phyloP scores from a whole-genome alignment of 2,113 vertebrate species.

The Aptenodytes patagonicus region DNA sequence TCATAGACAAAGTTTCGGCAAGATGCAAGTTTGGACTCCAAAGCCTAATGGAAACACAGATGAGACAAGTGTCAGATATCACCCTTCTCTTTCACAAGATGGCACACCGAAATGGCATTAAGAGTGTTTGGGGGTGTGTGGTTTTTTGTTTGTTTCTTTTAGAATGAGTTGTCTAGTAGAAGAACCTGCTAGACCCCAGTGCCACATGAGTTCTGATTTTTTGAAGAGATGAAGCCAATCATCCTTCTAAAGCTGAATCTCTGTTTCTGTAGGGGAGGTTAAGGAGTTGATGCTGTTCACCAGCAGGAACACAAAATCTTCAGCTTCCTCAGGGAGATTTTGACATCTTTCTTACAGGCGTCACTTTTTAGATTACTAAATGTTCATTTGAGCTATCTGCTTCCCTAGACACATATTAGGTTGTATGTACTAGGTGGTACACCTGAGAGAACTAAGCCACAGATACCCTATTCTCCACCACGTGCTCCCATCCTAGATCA shows the following conservation, averaged over 20 bases:
- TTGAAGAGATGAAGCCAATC: neutral
- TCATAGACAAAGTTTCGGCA: constrained; percentile 93
- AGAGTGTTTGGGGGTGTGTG: no score
- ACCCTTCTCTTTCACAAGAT: neutral
- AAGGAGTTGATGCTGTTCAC: neutral
- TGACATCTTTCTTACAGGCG: neutral
- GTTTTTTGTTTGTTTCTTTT: neutral
- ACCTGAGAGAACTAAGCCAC: neutral
- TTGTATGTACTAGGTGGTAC: neutral
- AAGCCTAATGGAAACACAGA: constrained; percentile 73
- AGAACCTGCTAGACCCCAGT: neutral
- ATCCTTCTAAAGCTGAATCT: neutral
- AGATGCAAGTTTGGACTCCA: constrained; percentile 96
- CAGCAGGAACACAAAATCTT: neutral
- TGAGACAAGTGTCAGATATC: neutral
- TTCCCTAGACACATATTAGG: neutral
- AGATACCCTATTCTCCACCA: neutral
- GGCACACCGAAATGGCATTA: neutral
- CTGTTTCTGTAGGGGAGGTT: neutral
- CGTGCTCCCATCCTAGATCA: neutral
- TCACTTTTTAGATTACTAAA: neutral
- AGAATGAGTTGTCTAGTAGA: neutral
- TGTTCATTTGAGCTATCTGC: neutral
- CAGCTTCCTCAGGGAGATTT: neutral
- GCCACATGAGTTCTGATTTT: neutral